Conservation (phyloP, 1,140 invertebrate genomes). For the Drosophila littoralis region DNA sequence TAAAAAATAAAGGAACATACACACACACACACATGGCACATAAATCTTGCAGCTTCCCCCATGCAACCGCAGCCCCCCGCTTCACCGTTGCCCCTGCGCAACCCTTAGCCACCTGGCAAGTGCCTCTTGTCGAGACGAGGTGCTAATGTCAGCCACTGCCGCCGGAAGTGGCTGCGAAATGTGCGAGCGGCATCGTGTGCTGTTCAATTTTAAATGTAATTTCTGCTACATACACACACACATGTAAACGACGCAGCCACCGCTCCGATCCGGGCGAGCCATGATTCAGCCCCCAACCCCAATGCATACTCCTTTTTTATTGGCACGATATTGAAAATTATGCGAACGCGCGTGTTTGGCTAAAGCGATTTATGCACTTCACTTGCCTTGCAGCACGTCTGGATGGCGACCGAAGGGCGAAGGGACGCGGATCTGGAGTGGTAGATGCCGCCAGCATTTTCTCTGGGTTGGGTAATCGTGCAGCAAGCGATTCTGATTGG, state of each 20-base stretch:
- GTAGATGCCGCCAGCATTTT: not conserved
- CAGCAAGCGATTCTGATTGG: slow-evolving; percentile 40
- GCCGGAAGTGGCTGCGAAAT: slow-evolving; percentile 56
- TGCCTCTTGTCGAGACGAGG: slow-evolving; percentile 52
- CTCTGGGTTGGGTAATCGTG: slow-evolving; percentile 27
- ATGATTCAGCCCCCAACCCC: not conserved
- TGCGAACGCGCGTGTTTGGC: slow-evolving; percentile 67
- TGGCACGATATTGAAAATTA: slow-evolving; percentile 80
- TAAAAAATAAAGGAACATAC: not conserved
- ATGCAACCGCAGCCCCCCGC: not conserved
- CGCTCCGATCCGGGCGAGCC: not conserved
- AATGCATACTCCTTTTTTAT: slow-evolving; percentile 59
- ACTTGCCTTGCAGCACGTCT: slow-evolving; percentile 10
- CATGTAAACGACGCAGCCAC: not conserved
- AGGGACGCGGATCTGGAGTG: not conserved
- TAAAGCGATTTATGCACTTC: slow-evolving; percentile 70
- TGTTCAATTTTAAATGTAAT: slow-evolving; percentile 80
- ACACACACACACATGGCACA: slow-evolving; percentile 64
- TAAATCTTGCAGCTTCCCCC: slow-evolving; percentile 62
- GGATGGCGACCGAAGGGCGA: not conserved
- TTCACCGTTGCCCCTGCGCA: not conserved
- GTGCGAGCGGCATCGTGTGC: slow-evolving; percentile 40
- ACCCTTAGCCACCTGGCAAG: slow-evolving; percentile 43
- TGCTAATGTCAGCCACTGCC: slow-evolving; percentile 68
- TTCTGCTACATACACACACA: slow-evolving; percentile 36